Evolutionary conservation across 2,888 invertebrate genomes (phyloP).

Genomic region (Habroteleia sp.): DNA sequence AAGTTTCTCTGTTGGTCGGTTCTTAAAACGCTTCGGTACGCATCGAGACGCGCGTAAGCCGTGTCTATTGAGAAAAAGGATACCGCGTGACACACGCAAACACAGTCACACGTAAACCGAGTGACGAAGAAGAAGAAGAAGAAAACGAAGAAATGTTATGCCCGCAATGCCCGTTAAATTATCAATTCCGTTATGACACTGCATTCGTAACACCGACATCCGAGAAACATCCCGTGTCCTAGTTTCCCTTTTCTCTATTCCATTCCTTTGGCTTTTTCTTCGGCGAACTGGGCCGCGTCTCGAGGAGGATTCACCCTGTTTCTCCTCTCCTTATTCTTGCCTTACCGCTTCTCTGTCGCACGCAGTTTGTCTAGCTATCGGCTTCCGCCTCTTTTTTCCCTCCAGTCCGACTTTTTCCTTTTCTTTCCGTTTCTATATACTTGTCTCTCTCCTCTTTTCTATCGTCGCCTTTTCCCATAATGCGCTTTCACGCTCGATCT

Average conservation of each 20-base stretch:
- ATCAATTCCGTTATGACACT: conserved; percentile 80
- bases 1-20: conserved; percentile 11
- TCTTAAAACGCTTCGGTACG: conserved; percentile 28
- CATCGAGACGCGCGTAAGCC: conserved; percentile 60
- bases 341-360: background rate
- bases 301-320: conserved; percentile 38
- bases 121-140: conserved; percentile 62
- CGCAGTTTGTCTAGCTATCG: no score
- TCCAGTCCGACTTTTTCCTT: conserved; percentile 40
- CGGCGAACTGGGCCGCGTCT: conserved; percentile 34
- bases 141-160: conserved; percentile 70
- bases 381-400: background rate
- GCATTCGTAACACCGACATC: conserved; percentile 77
- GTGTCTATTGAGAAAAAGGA: conserved; percentile 77
- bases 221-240: conserved; percentile 70
- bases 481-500: conserved; percentile 73
- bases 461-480: conserved; percentile 66
- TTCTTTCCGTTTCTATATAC: conserved; percentile 36
- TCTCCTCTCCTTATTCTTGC: background rate
- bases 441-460: conserved; percentile 52
- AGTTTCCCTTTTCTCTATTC: conserved; percentile 68
- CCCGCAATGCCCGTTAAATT: conserved; percentile 78
- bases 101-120: conserved; percentile 40
- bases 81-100: conserved; percentile 70
- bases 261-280: conserved; percentile 63